Evolutionary conservation across 2,888 invertebrate genomes (phyloP).

Genomic region (Prenolepis imparis): DNA sequence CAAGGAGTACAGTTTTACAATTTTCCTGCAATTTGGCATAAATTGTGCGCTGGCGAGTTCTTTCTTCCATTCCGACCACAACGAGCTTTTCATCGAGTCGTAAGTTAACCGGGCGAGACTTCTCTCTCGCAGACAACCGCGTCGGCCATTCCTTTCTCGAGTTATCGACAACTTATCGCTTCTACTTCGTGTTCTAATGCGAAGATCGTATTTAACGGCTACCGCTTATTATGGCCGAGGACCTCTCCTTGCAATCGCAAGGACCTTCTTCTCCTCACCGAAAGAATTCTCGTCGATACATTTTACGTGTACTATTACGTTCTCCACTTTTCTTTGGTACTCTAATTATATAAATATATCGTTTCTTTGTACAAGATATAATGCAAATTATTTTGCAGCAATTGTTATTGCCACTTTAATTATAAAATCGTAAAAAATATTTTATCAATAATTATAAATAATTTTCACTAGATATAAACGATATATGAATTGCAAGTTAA

Average conservation of each 20-base stretch:
- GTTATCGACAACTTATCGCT: conserved; percentile 72
- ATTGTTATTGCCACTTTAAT: background rate
- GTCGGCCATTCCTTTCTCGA: conserved; percentile 39
- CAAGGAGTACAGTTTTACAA: conserved; percentile 34
- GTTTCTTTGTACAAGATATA: background rate
- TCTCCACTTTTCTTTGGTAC: background rate
- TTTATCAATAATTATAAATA: background rate
- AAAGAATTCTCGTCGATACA: background rate
- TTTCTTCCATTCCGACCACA: conserved; percentile 52
- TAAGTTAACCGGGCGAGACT: conserved; percentile 78
- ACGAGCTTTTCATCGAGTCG: conserved; percentile 86
- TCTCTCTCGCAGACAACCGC: conserved; percentile 41
- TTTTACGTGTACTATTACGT: conserved; percentile 21
- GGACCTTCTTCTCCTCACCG: conserved; percentile 36
- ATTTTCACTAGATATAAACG: background rate
- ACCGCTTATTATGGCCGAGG: conserved; percentile 58
- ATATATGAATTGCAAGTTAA: background rate
- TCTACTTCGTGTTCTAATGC: conserved; percentile 60
- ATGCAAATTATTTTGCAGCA: background rate
- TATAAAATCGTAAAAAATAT: background rate
- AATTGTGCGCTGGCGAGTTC: conserved; percentile 18
- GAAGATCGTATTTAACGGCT: conserved; percentile 66
- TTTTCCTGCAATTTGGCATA: conserved; percentile 54
- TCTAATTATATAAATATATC: background rate
- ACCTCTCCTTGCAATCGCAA: conserved; percentile 52